phyloP scores from a whole-genome alignment of 2,888 invertebrate species.

The Phoenoteleia sp. region DNA sequence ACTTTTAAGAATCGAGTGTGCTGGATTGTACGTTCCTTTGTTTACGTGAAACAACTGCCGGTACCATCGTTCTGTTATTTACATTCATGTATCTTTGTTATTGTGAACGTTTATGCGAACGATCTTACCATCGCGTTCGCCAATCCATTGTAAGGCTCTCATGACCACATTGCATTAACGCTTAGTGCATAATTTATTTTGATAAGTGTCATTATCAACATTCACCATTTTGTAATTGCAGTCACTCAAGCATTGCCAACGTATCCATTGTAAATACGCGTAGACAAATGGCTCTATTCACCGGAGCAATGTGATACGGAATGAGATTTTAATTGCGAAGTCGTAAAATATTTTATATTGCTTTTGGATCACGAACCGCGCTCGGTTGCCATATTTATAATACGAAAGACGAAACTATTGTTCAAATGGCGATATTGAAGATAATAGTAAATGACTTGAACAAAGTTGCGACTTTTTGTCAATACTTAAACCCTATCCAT shows the following conservation, averaged over 20 bases:
- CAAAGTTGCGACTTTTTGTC: slow-evolving; percentile 58
- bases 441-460: slow-evolving; percentile 61
- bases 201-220: slow-evolving; percentile 7
- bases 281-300: slow-evolving; percentile 26
- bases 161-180: slow-evolving; percentile 13
- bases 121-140: neutral
- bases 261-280: slow-evolving; percentile 64
- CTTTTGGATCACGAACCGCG: slow-evolving; percentile 25
- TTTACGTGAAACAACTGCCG: slow-evolving; percentile 62
- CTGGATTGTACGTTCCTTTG: slow-evolving; percentile 28
- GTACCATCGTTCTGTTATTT: slow-evolving; percentile 49
- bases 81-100: slow-evolving; percentile 51
- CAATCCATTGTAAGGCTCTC: slow-evolving; percentile 7
- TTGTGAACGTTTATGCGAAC: slow-evolving; percentile 3
- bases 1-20: neutral
- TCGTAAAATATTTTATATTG: slow-evolving; percentile 41
- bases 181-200: slow-evolving; percentile 28
- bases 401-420: slow-evolving; percentile 41
- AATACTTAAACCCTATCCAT: slow-evolving; percentile 64
- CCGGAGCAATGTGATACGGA: slow-evolving; percentile 42
- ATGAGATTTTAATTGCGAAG: slow-evolving; percentile 54
- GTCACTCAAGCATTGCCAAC: slow-evolving; percentile 43
- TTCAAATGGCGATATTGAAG: slow-evolving; percentile 43
- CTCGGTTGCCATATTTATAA: slow-evolving; percentile 27
- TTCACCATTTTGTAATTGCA: slow-evolving; percentile 34